A percentile compares a stretch with the other conserved stretches of the same genome.
Conservation (phyloP, 64 coral and sea anemone genomes). For the Montipora sp. region DNA sequence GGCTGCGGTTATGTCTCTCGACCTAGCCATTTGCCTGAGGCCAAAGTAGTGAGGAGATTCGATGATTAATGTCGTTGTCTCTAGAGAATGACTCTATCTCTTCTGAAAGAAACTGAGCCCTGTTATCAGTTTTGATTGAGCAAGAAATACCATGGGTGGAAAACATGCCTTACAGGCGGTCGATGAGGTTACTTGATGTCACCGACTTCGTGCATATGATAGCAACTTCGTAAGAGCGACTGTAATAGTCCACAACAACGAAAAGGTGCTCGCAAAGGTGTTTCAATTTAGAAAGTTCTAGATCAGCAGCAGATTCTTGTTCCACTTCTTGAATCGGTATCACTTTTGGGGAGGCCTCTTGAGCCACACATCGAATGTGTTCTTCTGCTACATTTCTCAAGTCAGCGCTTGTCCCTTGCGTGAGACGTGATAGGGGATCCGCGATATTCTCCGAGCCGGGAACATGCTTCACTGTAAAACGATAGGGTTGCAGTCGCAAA, state of each 20-base stretch:
- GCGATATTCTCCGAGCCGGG: background rate
- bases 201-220: background rate
- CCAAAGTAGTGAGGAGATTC: background rate
- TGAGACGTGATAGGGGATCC: background rate
- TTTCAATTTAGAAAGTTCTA: background rate
- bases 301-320: background rate
- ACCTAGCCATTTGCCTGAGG: conserved; percentile 35
- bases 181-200: background rate
- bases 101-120: too few species aligned
- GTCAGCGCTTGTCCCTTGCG: background rate
- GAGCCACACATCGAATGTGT: background rate
- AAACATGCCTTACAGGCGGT: background rate
- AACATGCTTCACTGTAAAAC: conserved; percentile 30
- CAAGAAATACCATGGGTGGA: background rate
- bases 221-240: conserved; percentile 13
- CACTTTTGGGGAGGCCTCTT: background rate
- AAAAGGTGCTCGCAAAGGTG: background rate
- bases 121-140: too few species aligned
- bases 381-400: background rate
- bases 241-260: conserved; percentile 15
- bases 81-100: too few species aligned
- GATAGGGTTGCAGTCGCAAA: background rate
- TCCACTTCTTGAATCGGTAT: conserved; percentile 52
- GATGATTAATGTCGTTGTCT: too few species aligned
- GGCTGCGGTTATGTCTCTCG: too few species aligned